Evolutionary conservation across 2,797 vertebrate genomes (phyloP).

Genomic region (Scyliorhinus canicula): DNA sequence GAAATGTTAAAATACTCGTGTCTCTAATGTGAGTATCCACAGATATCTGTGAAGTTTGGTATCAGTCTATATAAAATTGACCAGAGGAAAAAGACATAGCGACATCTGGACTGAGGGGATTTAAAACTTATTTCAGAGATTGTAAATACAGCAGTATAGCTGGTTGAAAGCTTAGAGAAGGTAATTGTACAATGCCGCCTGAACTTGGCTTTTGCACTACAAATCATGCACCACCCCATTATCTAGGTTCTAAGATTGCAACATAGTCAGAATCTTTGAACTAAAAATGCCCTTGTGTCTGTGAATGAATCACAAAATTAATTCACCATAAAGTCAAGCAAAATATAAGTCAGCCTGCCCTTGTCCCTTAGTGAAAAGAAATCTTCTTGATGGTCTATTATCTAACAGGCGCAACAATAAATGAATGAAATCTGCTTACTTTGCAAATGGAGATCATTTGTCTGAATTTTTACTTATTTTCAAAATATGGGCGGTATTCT

Average conservation of each 20-base stretch:
- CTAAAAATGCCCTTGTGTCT: background rate
- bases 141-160: background rate
- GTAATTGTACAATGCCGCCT: background rate
- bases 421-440: conserved; percentile 4
- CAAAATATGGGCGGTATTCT: too few species aligned
- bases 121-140: background rate
- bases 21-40: background rate
- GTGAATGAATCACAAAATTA: background rate
- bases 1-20: background rate
- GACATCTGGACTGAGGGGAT: background rate
- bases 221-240: background rate
- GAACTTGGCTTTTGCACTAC: background rate
- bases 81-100: too few species aligned
- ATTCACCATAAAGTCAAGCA: background rate
- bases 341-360: background rate
- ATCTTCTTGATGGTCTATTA: background rate
- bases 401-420: background rate
- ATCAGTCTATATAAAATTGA: background rate
- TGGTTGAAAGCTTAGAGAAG: background rate
- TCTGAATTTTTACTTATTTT: background rate
- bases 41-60: background rate
- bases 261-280: background rate
- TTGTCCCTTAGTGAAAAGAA: background rate
- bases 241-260: background rate
- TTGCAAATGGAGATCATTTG: conserved; percentile 3